Base-by-base conservation (phyloP, 1,140 invertebrate species). In the Glossosoma conforme region DNA sequence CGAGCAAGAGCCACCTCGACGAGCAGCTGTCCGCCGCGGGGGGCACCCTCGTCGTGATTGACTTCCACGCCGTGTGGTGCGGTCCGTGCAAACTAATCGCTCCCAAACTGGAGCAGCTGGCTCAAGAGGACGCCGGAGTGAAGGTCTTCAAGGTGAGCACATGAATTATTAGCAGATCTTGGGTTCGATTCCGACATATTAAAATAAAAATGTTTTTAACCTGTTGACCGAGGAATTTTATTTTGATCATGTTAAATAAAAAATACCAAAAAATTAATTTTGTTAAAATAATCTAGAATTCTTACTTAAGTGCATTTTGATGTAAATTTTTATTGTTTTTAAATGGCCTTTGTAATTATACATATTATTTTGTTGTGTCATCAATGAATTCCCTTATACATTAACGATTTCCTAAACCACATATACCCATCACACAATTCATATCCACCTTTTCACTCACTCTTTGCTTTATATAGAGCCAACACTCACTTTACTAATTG, bases 81-180 rank as follows among this genome's bases (percentile, higher is more conserved):
- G 93, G 93, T 1, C 95, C 95, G 9, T 98, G 95, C 77, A 92
- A 90, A 69, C 79, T 85, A 71, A 97, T 98, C 69, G 81, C 84
- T 4, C 95, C 95, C 4, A 85, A 82, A 61, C 65, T 89, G 33
- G 82, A 84, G 52, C 83, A 84, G 62, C 65, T 86, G 17, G 70
- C 82, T 14, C 66, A 62, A 2, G 74, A 80, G 56, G 75, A 75
- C 63, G 60, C 69, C 11, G 72, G 75, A 37, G 69, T 83, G 38
- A 69, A 79, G 37, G 69, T 80, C 13, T 52, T 80, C 40, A 76
- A 82, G 76, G 82, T 82, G 56, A 45, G 59, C 35, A 51, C 14
- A 9, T 9, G 8, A 37, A 37, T 37, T 6, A 37, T 8, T 9
- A 37, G 35, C 11, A 37, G 14, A 37, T 37, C n/a, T n/a, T n/a